Evolutionary conservation across 2,888 invertebrate genomes (phyloP).

Genomic region (Anodontia alba): DNA sequence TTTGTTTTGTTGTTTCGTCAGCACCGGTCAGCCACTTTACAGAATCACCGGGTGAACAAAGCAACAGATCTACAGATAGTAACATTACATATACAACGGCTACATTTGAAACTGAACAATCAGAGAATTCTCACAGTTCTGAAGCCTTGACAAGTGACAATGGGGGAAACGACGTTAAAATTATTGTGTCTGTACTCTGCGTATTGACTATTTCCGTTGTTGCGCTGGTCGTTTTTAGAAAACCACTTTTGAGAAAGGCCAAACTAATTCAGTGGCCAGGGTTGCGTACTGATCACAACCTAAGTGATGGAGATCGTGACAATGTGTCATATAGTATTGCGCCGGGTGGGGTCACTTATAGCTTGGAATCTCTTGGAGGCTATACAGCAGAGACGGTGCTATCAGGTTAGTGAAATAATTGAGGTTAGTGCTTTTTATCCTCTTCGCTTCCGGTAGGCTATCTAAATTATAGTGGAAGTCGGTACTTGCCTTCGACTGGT

Average conservation of each 20-base stretch:
- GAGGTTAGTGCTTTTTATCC: no score
- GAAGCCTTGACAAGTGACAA: neutral
- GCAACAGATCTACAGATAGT: no score
- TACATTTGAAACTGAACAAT: no score
- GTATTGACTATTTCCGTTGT: neutral
- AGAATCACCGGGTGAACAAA: no score
- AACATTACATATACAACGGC: no score
- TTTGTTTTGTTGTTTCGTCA: no score
- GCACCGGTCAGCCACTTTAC: no score
- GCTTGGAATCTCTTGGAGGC: constrained; percentile 19
- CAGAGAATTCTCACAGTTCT: neutral
- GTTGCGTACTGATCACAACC: neutral
- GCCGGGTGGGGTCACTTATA: neutral
- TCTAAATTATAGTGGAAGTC: neutral
- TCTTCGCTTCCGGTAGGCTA: neutral
- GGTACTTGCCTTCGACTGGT: neutral
- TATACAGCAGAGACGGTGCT: constrained; percentile 24
- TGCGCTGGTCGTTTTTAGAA: neutral
- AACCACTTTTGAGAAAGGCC: neutral
- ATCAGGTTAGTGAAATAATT: no score
- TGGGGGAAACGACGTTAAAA: neutral
- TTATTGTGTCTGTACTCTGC: neutral
- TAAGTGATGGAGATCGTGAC: neutral
- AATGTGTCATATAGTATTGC: constrained; percentile 1
- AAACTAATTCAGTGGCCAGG: constrained; percentile 17